These are phyloP conservation scores for Argynnis bischoffii DNA, from an alignment of 2,888 invertebrate genomes.

Conservation along the genomic window DNA sequence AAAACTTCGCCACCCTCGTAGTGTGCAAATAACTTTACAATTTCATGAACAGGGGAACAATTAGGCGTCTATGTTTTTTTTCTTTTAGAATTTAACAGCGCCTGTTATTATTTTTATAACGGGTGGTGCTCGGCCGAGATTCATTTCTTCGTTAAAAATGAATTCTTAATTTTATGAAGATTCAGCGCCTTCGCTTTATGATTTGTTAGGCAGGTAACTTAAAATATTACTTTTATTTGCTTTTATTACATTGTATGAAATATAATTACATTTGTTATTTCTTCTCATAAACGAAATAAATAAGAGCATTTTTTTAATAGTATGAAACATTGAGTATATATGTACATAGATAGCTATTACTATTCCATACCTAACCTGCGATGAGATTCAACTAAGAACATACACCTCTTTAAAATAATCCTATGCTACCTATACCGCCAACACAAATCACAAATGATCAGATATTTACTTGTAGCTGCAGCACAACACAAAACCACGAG, in stretches of 20 bases:
- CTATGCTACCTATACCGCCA: neutral
- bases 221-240: slow-evolving; percentile 34
- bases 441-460: neutral
- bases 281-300: neutral
- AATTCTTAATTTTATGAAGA: slow-evolving; percentile 80
- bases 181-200: slow-evolving; percentile 63
- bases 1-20: slow-evolving; percentile 78
- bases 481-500: slow-evolving; percentile 52
- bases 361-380: too few relatives aligned
- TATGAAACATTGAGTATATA: too few relatives aligned
- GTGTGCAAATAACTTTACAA: slow-evolving; percentile 78
- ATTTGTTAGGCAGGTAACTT: slow-evolving; percentile 50
- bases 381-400: too few relatives aligned
- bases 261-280: neutral
- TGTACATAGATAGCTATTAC: too few relatives aligned
- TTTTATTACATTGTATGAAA: slow-evolving; percentile 14
- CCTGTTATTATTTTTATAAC: slow-evolving; percentile 75
- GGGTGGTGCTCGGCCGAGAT: slow-evolving; percentile 60
- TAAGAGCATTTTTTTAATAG: too few relatives aligned
- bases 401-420: neutral
- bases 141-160: slow-evolving; percentile 77
- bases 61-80: slow-evolving; percentile 77
- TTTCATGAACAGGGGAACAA: slow-evolving; percentile 82
- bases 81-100: slow-evolving; percentile 69
- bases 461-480: slow-evolving; percentile 8